A percentile compares a stretch with the other conserved stretches of the same genome.
Evolutionary conservation across 2,888 invertebrate species (phyloP).

Genomic region (Eupithecia tripunctaria): DNA sequence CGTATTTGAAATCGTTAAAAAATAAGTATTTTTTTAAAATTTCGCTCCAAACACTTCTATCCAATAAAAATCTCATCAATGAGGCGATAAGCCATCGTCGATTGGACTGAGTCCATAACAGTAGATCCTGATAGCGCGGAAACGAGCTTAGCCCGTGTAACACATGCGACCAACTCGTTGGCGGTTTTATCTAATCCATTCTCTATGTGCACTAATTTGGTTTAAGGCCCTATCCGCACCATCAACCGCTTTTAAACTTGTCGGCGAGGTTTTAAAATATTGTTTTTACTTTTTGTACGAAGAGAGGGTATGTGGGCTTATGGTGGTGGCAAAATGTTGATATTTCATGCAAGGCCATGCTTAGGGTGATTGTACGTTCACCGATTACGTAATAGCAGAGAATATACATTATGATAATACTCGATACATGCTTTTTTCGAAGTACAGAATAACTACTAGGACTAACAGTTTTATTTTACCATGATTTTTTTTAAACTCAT

Average conservation of each 20-base stretch:
- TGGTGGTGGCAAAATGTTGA: background rate
- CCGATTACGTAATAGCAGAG: no score
- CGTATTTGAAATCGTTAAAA: background rate
- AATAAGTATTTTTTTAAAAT: background rate
- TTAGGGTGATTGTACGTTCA: no score
- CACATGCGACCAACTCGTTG: slow-evolving; percentile 39
- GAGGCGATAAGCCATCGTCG: slow-evolving; percentile 32
- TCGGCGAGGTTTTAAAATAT: background rate
- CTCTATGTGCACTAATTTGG: slow-evolving; percentile 30
- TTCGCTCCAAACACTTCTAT: background rate
- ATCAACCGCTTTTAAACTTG: slow-evolving; percentile 5
- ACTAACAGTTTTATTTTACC: background rate
- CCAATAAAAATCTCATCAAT: slow-evolving; percentile 25
- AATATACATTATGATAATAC: no score
- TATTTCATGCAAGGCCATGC: background rate
- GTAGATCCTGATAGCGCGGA: slow-evolving; percentile 44
- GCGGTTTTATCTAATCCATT: slow-evolving; percentile 34
- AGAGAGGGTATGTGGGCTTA: background rate
- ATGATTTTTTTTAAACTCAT: background rate
- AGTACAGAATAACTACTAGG: no score
- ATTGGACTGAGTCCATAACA: slow-evolving; percentile 26
- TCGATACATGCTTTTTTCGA: background rate
- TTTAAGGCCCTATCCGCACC: slow-evolving; percentile 22
- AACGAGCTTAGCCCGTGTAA: slow-evolving; percentile 51
- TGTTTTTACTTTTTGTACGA: background rate